These are phyloP conservation scores for Megathymus violae DNA, from an alignment of 1,140 invertebrate genomes.

Conservation along the genomic window DNA sequence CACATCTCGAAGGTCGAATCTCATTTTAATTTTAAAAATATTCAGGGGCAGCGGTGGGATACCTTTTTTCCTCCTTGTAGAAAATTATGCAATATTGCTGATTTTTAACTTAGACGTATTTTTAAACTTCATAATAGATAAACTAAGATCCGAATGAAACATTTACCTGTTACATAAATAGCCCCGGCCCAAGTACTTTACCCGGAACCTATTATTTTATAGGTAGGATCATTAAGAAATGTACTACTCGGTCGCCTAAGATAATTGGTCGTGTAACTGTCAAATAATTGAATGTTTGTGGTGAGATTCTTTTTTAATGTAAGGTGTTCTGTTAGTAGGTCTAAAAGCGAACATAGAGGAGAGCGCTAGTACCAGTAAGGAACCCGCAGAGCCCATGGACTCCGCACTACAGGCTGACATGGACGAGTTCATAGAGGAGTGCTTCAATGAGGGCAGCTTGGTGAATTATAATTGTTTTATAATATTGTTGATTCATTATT, in stretches of 20 bases:
- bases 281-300: too few species aligned
- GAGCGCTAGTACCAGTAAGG: slow-evolving; percentile 80
- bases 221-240: too few species aligned
- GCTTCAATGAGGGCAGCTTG: slow-evolving; percentile 71
- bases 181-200: too few species aligned
- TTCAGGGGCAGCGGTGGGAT: neutral
- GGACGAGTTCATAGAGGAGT: slow-evolving; percentile 79
- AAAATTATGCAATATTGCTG: neutral
- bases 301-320: too few species aligned
- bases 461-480: slow-evolving; percentile 43
- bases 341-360: slow-evolving; percentile 52
- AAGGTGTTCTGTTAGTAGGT: slow-evolving; percentile 35
- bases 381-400: slow-evolving; percentile 61
- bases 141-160: too few species aligned
- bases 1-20: slow-evolving; percentile 69
- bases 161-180: too few species aligned
- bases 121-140: too few species aligned
- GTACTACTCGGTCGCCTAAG: too few species aligned
- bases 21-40: neutral
- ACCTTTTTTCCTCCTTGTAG: neutral
- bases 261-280: too few species aligned
- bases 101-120: too few species aligned
- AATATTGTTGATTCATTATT: too few species aligned
- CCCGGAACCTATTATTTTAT: too few species aligned
- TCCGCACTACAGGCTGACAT: slow-evolving; percentile 73